Base-by-base conservation (phyloP, 2,797 vertebrate species). In the Florisuga fusca region DNA sequence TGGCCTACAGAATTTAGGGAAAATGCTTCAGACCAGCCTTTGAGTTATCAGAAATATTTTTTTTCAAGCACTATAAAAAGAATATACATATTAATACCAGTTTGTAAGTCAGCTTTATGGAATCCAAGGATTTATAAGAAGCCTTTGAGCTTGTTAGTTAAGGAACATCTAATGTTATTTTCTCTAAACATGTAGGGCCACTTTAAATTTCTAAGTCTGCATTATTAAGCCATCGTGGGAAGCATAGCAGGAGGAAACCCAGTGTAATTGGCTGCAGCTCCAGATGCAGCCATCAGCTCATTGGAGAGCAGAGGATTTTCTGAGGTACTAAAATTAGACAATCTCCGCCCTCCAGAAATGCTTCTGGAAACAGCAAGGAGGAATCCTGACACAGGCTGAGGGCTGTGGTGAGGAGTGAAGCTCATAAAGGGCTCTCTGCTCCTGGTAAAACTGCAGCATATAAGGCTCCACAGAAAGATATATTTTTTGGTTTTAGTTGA, bases 291-390 rank as follows among this genome's bases (percentile, higher is more conserved):
- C 1, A 4, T 79, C 79, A 0, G 54, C 84, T 93, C 92, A 96
- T 97, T 97, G 93, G 96, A 68, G 92, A 84, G 58, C 5, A 0
- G 59, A 92, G 92, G 93, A 89, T 94, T 96, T 94, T 92, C 92
- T 10, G 51, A 45, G 58, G 50, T 13, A 45, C 96, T 97, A 96
- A 96, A 96, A 94, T 95, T 94, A 96, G 94, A 95, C 46, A 81
- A 45, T 95, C 93, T 75, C 94, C 95, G 5, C 96, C 95, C 73
- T 95, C 78, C 89, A 93, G 92, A 89, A 97, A 95, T 94, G 95
- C 93, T 97, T 94, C 96, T 97, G 95, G 94, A 97, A 96, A 96
- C 96, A 95, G 93, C 34, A 4, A 93, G 62, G 23, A 73, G 74
- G 29, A 80, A 81, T 51, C 38, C 81, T 83, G 81, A 10, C 67